phyloP scores from a whole-genome alignment of 2,113 vertebrate species.

The Oryzias celebensis region DNA sequence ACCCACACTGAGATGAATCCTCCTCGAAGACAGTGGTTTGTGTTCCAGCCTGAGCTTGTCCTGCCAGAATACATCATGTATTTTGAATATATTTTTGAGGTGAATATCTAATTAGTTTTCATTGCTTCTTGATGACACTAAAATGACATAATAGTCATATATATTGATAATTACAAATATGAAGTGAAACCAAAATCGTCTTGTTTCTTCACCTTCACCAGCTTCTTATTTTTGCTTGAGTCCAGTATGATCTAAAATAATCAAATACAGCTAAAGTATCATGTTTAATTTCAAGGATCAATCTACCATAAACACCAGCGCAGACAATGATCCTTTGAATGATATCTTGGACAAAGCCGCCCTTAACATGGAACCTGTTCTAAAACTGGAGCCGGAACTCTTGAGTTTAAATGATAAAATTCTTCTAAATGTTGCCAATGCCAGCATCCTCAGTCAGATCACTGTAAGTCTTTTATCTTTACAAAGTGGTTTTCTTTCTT shows the following conservation, averaged over 20 bases:
- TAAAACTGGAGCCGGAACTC: conserved; percentile 76
- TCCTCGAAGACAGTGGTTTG: conserved; percentile 79
- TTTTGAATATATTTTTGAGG: conserved; percentile 81
- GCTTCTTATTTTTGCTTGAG: background rate
- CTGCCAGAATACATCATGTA: conserved; percentile 83
- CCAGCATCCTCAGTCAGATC: conserved; percentile 82
- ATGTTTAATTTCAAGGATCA: conserved; percentile 32
- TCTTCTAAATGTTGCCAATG: conserved; percentile 74
- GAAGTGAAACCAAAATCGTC: no score
- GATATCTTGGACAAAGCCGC: conserved; percentile 70
- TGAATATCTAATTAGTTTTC: conserved; percentile 35
- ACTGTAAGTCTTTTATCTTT: conserved; percentile 68
- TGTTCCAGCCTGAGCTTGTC: conserved; percentile 83
- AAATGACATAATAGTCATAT: background rate
- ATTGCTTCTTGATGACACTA: background rate
- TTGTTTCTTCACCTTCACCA: no score
- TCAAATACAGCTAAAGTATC: background rate
- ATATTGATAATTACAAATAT: no score
- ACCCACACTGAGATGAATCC: conserved; percentile 67
- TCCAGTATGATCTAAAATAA: no score
- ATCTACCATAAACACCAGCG: background rate
- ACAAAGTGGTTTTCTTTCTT: background rate
- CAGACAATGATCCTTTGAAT: conserved; percentile 16
- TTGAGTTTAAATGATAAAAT: conserved; percentile 79
- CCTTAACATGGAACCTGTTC: conserved; percentile 78